These are phyloP conservation scores for Sycophaga agraensis DNA, from an alignment of 1,140 invertebrate genomes.

Conservation along the genomic window DNA sequence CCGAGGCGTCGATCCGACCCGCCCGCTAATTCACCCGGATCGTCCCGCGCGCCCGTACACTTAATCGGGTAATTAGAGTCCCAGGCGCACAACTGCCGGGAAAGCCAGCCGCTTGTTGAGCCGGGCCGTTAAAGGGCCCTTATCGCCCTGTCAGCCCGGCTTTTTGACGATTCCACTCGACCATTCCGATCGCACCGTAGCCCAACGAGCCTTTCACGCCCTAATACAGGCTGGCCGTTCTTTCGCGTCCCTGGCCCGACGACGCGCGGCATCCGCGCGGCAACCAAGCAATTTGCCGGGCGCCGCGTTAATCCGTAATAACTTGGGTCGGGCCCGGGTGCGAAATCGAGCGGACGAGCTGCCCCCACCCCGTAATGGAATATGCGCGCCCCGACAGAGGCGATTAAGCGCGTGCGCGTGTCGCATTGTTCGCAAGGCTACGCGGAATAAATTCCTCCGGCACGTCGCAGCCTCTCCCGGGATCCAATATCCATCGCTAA, in stretches of 20 bases:
- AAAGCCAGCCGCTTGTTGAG: no score
- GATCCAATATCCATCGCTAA: conserved; percentile 8
- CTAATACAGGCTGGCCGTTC: no score
- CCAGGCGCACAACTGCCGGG: no score
- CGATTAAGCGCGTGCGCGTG: not conserved
- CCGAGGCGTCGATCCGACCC: not conserved
- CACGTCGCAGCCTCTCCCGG: not conserved
- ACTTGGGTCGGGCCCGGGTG: not conserved
- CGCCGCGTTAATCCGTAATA: not conserved
- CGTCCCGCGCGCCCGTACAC: not conserved
- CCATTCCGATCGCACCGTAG: no score
- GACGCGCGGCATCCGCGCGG: no score
- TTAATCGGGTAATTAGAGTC: not conserved
- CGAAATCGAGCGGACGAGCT: not conserved
- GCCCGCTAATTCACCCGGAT: not conserved
- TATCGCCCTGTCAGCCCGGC: no score
- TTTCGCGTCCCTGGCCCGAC: no score
- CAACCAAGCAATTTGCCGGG: no score
- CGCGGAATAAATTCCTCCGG: not conserved
- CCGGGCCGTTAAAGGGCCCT: no score
- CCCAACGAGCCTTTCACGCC: no score
- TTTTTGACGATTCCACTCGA: no score
- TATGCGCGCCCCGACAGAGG: not conserved
- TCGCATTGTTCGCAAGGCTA: not conserved
- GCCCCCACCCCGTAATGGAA: not conserved